Base-by-base conservation (phyloP, 2,797 vertebrate genomes). In the Masticophis lateralis region DNA sequence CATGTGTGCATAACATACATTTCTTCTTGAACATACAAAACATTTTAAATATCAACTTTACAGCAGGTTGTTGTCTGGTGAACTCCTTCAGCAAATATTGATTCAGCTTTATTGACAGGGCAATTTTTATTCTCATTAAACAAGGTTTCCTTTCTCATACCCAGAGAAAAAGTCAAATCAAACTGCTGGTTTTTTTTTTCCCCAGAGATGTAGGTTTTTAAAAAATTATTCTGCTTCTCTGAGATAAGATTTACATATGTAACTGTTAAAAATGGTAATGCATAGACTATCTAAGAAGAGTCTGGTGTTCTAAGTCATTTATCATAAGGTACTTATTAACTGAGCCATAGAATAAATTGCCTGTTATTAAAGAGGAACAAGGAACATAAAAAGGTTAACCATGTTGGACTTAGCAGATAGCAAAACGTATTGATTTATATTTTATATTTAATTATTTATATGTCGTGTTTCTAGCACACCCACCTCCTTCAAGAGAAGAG, bases 251-350 rank as follows among this genome's bases (percentile, higher is more conserved):
- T 86, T 66, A 66, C 61, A 13, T 66, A n/a, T 69, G 63, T n/a
- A 69, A 69, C 63, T 69, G n/a, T 69, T 66, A 6, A n/a, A n/a
- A 69, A 69, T 69, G 63, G n/a, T 69, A 32, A 69, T 32, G n/a
- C 28, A 63, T 27, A 63, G 61, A 63, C 3, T 27, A 63, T 63
- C 11, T 10, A 63, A 63, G 25, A 28, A 16, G 61, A 63, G 28
- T 63, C 61, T 63, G 61, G 61, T 11, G 27, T 63, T 63, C 25
- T 63, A 91, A 32, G 18, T 22, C 16, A 83, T 60, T 32, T 13
- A 20, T 32, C 57, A 87, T 20, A 92, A 92, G 90, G 56, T 3
- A 25, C 20, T 87, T 57, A 90, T 90, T 94, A 74, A 94, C 69
- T 56, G n/a, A 59, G 7, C n/a, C 87, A 66, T 91, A 87, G 5